Base-by-base conservation (phyloP, 2,888 invertebrate species). In the Trichopria drosophilae region DNA sequence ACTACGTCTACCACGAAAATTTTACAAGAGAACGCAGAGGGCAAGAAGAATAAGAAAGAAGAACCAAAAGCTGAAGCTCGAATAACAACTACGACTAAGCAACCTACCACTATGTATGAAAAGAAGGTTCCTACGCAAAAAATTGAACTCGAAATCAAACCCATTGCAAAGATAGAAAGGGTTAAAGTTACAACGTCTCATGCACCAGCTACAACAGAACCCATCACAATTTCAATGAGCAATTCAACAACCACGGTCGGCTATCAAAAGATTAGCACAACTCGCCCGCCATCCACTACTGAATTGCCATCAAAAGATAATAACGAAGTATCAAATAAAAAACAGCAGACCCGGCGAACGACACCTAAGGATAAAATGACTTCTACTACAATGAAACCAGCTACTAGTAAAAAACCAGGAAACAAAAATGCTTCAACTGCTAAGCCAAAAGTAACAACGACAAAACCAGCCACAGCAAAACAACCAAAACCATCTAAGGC, bases 1-100 rank as follows among this genome's bases (percentile, higher is more conserved):
- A 71, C 73, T n/a, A 76, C 76, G 0, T 52, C 50, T 12, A 66
- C 43, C 15, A 10, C 13, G 9, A 16, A 51, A 2, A 45, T 15
- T 6, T 1, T 29, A 7, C 20, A 26, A 4, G 37, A 45, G 7
- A 41, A 51, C 1, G 56, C 59, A 15, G 56, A 55, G 16, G 34
- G 22, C 6, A 57, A 53, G 1, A 51, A 15, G 12, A 35, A 6
- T 13, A 39, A 4, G 53, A 54, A 2, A 41, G 23, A 10, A 53
- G 53, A 57, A 43, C 55, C 58, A 40, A 68, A 55, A 50, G 9
- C 46, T 10, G 63, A 66, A 19, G 65, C 51, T 1, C 55, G 52
- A 6, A 61, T 57, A 29, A 44, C 59, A 6, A 39, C 58, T 0
- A 58, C 63, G n/a, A 61, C 64, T 1, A 59, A 61, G 10, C 58